Base-by-base conservation (phyloP, 2,797 vertebrate species). In the Phataginus tricuspis region DNA sequence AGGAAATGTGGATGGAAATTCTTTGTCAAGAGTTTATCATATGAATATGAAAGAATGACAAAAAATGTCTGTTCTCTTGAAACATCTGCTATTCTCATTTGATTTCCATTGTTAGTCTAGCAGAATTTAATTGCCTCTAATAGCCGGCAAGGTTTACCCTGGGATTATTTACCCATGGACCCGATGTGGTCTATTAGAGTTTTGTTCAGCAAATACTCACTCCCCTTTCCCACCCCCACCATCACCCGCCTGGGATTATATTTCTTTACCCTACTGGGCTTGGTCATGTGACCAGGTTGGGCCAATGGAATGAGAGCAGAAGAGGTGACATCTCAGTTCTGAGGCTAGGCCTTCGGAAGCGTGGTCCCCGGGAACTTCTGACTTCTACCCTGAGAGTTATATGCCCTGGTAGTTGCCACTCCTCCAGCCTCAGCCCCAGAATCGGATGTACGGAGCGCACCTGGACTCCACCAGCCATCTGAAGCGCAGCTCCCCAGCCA, bases 11-110 rank as follows among this genome's bases (percentile, higher is more conserved):
- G 82, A 95, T 11, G 5, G 5, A 18, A 90, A 86, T 23, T 96
- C 51, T 94, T 96, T 96, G 39, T 95, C 97, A 64, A 45, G 72
- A 51, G 57, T 97, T 96, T 88, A 84, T 96, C 95, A 91, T 51
- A 94, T 31, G 80, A 66, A 95, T 61, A 74, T 69, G 37, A 11
- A 90, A 92, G 64, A 59, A 94, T 75, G 63, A 74, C 72, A 89
- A 96, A 97, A 97, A 89, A 23, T 37, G 25, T 31, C 14, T 34
- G 77, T 5, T 72, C 31, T 96, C 83, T 57, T 10, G 51, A 88
- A 86, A 61, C 84, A 83, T 25, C 39, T 55, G 31, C 31, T 91
- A 14, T 83, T 93, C 66, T 89, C 77, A 45, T 92, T 78, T 34
- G 6, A 86, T 96, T 75, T 8, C 14, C 27, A 55, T 75, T 92